Percentiles rank a stretch among this genome's conserved stretches.
These are phyloP conservation scores for Brenthis hecate DNA, from an alignment of 2,888 invertebrate genomes.

Conservation along the genomic window DNA sequence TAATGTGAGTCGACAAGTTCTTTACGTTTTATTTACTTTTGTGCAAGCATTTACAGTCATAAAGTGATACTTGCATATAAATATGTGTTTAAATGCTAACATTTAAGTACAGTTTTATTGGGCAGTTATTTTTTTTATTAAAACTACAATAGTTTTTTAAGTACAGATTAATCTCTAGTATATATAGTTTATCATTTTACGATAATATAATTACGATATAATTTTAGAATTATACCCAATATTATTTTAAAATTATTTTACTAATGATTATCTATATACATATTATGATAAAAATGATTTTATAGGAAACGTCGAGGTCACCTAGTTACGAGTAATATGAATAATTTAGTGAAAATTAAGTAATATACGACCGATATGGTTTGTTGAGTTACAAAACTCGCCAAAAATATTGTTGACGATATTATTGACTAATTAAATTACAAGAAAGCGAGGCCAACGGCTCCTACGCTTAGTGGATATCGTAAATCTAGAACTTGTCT, in stretches of 20 bases:
- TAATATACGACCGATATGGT: not conserved
- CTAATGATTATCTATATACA: no score
- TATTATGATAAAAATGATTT: not conserved
- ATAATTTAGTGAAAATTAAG: not conserved
- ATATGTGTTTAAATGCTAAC: slow-evolving; percentile 9
- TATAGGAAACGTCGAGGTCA: not conserved
- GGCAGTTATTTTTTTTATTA: not conserved
- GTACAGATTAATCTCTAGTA: no score
- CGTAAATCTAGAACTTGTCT: slow-evolving; percentile 68
- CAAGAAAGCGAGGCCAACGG: slow-evolving; percentile 66
- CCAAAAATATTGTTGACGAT: slow-evolving; percentile 25
- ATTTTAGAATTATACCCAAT: no score
- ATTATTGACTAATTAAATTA: slow-evolving; percentile 39
- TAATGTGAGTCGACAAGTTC: slow-evolving; percentile 37
- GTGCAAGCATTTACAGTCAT: slow-evolving; percentile 29
- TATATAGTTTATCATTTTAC: no score
- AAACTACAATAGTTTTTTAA: not conserved
- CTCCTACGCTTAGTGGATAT: slow-evolving; percentile 71
- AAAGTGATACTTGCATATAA: slow-evolving; percentile 21
- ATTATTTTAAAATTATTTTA: no score
- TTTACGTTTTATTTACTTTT: slow-evolving; percentile 37
- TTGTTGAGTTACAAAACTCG: not conserved
- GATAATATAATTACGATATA: no score
- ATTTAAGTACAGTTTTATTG: slow-evolving; percentile 14
- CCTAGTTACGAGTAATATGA: not conserved